A percentile compares a stretch with the other conserved stretches of the same genome.
These are phyloP conservation scores for Petroica traversi DNA, from an alignment of 2,113 vertebrate species.

Conservation along the genomic window DNA sequence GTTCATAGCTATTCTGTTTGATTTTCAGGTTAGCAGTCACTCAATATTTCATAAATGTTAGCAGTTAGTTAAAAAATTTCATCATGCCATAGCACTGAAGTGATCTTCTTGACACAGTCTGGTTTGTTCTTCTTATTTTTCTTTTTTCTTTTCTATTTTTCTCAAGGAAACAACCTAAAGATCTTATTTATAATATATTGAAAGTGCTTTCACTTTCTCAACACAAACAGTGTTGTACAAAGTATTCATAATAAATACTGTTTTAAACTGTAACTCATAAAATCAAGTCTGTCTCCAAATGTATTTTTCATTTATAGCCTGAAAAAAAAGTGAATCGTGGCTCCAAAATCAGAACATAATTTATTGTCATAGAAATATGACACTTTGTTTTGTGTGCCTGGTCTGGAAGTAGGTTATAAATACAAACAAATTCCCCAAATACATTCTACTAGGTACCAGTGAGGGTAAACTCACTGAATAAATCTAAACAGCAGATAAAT, in stretches of 20 bases:
- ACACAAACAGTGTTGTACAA: background rate
- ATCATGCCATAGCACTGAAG: background rate
- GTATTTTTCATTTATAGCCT: background rate
- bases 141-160: background rate
- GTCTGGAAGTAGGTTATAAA: background rate
- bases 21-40: conserved; percentile 46
- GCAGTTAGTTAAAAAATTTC: conserved; percentile 36
- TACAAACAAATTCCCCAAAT: background rate
- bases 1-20: background rate
- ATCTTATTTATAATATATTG: conserved; percentile 2
- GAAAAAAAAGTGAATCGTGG: background rate
- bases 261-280: background rate
- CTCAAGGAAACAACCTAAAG: background rate
- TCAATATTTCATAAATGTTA: conserved; percentile 62
- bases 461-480: background rate
- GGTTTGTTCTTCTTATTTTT: background rate
- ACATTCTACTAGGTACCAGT: background rate
- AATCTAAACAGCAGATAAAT: background rate
- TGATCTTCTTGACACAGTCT: background rate
- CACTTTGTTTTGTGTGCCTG: background rate
- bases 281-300: background rate
- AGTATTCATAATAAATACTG: background rate
- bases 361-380: background rate
- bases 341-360: background rate
- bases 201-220: background rate